Conservation (phyloP, 2,888 invertebrate species). For the Caenorhabditis virilis region DNA sequence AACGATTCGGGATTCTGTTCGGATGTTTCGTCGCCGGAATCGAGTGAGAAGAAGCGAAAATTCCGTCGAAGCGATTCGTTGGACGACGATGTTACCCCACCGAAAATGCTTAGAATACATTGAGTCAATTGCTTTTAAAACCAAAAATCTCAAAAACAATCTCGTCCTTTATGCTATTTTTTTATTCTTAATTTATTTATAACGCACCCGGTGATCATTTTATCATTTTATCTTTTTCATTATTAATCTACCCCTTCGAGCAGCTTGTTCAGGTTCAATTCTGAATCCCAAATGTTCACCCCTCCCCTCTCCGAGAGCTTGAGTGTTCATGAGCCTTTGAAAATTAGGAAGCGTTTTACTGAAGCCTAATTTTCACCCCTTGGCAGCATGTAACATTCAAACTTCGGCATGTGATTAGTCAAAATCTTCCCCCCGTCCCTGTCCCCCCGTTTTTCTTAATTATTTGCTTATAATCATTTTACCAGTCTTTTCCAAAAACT, state of each 20-base stretch:
- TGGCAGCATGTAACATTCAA: neutral
- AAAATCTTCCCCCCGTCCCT: conserved; percentile 22
- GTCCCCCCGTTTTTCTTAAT: conserved; percentile 2
- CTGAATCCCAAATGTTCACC: neutral
- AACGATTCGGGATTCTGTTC: conserved; percentile 50
- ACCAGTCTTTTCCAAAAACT: conserved; percentile 8
- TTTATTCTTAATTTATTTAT: conserved; percentile 1
- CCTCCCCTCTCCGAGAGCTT: conserved; percentile 22
- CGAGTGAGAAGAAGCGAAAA: conserved; percentile 20
- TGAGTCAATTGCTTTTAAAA: neutral
- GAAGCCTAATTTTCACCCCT: neutral
- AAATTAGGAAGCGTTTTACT: neutral
- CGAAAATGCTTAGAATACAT: conserved; percentile 19
- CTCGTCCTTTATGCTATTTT: neutral
- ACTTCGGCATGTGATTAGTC: conserved; percentile 22
- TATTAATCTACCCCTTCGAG: too few species aligned
- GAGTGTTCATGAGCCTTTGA: conserved; percentile 26
- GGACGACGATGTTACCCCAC: conserved; percentile 23
- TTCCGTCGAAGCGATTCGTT: conserved; percentile 11
- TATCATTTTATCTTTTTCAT: neutral
- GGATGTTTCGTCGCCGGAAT: conserved; percentile 31
- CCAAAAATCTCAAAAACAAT: neutral
- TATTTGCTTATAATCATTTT: neutral
- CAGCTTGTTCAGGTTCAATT: conserved; percentile 1
- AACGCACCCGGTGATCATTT: conserved; percentile 7